phyloP scores from a whole-genome alignment of 1,140 invertebrate genomes.

The Cotesia glomerata region DNA sequence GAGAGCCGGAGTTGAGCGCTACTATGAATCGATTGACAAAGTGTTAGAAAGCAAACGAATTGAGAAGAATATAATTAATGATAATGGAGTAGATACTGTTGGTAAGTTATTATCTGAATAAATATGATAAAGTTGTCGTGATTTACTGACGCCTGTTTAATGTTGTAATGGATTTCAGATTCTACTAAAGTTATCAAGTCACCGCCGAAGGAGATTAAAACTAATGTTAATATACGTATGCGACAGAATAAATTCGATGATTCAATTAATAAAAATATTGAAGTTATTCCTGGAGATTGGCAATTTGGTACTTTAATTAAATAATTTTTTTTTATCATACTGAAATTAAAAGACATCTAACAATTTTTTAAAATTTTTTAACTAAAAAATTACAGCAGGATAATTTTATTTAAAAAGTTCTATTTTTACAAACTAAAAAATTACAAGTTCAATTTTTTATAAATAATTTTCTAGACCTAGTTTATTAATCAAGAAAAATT shows the following conservation, averaged over 20 bases:
- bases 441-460: too few species aligned
- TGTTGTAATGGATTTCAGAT: conserved; percentile 41
- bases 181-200: conserved; percentile 46
- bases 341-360: background rate
- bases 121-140: background rate
- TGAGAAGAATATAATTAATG: conserved; percentile 33
- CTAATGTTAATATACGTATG: conserved; percentile 60
- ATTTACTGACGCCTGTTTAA: background rate
- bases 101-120: conserved; percentile 42
- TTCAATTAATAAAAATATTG: conserved; percentile 49
- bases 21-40: conserved; percentile 58
- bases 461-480: too few species aligned
- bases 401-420: background rate
- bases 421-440: background rate
- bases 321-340: conserved; percentile 6
- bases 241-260: conserved; percentile 51
- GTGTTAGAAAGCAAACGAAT: conserved; percentile 48
- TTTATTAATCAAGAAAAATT: too few species aligned
- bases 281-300: conserved; percentile 56
- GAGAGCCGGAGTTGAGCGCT: conserved; percentile 54
- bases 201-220: conserved; percentile 58
- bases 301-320: conserved; percentile 37
- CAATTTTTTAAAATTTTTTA: too few species aligned
- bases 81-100: conserved; percentile 54
- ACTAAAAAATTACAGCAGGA: background rate